These are phyloP conservation scores for Tortrix viridana DNA, from an alignment of 2,888 invertebrate species.

Conservation along the genomic window DNA sequence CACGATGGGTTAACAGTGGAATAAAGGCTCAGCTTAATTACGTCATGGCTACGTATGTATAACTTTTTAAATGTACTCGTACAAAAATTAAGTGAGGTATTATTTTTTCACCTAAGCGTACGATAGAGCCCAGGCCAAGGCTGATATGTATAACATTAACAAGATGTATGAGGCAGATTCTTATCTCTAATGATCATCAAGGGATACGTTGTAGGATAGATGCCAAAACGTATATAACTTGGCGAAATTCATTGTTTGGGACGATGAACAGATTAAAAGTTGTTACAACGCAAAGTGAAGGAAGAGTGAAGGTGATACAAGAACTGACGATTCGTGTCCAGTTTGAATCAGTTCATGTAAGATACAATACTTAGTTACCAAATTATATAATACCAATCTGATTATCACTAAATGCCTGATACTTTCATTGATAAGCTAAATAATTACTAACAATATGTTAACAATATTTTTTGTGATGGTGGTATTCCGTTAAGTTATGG, in stretches of 20 bases:
- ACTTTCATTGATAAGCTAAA: constrained; percentile 2
- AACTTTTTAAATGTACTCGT: too few species aligned
- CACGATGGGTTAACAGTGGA: too few species aligned
- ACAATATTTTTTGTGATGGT: neutral
- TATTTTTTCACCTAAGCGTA: neutral
- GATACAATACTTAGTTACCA: constrained; percentile 12
- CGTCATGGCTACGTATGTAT: too few species aligned
- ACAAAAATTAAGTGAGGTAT: too few species aligned
- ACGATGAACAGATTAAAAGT: neutral
- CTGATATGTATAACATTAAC: too few species aligned
- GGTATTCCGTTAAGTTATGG: too few species aligned
- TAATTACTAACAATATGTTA: neutral
- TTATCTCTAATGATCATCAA: neutral
- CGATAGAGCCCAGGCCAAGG: neutral
- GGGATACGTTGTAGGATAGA: neutral
- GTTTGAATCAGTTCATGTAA: neutral
- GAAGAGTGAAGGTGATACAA: neutral
- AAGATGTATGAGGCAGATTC: too few species aligned
- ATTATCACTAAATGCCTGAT: constrained; percentile 9
- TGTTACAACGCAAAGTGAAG: neutral
- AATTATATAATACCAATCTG: constrained; percentile 18
- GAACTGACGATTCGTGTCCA: neutral
- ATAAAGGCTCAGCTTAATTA: too few species aligned
- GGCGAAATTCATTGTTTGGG: neutral
- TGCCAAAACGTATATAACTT: neutral